These are phyloP conservation scores for Geococcyx californianus DNA, from an alignment of 2,113 vertebrate genomes.

Conservation along the genomic window DNA sequence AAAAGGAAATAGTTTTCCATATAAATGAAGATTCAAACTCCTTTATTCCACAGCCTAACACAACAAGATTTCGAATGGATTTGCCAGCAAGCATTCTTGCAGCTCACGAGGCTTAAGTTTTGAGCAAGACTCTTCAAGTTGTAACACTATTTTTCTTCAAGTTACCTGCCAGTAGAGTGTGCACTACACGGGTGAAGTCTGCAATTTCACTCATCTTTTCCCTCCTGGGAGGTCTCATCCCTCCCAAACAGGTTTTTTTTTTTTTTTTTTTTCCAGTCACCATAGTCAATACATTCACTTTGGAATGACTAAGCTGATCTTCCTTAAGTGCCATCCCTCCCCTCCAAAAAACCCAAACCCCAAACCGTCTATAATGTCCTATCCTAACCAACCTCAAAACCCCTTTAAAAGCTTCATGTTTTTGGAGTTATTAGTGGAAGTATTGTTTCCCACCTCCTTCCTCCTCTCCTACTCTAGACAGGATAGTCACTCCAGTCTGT, in stretches of 20 bases:
- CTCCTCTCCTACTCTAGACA: rapidly evolving
- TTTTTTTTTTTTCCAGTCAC: too few species aligned
- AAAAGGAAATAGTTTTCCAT: neutral
- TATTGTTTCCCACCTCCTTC: neutral
- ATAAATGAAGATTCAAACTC: neutral
- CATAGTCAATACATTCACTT: neutral
- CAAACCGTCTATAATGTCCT: neutral
- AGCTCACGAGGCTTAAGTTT: neutral
- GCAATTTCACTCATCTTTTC: neutral
- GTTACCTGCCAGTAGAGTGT: neutral
- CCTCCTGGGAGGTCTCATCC: neutral
- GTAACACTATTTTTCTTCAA: neutral
- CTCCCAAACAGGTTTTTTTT: neutral
- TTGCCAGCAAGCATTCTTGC: neutral
- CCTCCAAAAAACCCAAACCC: neutral
- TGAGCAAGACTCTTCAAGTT: neutral
- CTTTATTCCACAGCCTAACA: neutral
- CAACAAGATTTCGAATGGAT: neutral
- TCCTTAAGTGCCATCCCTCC: too few species aligned
- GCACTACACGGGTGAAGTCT: neutral
- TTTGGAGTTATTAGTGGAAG: neutral
- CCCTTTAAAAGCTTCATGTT: rapidly evolving
- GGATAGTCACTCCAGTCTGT: neutral
- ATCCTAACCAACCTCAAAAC: neutral
- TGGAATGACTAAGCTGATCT: neutral